Percentiles rank a stretch among this genome's conserved stretches.
Evolutionary conservation across 2,888 invertebrate genomes (phyloP).

Genomic region (Monopis laevigella): DNA sequence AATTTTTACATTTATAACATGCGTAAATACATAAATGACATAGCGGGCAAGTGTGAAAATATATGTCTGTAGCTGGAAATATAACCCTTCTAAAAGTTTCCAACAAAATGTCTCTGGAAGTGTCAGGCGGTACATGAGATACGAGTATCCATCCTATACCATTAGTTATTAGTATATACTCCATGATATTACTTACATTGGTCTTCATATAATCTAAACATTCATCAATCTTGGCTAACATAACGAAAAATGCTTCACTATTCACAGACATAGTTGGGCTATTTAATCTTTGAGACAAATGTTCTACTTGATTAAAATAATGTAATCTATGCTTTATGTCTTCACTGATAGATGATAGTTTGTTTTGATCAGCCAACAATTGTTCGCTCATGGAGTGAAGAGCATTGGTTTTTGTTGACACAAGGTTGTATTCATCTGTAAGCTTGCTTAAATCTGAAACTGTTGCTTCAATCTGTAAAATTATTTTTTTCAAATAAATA

Average conservation of each 20-base stretch:
- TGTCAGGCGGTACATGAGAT: conserved; percentile 2
- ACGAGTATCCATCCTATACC: too few relatives aligned
- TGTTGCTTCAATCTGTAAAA: conserved; percentile 71
- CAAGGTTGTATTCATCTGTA: conserved; percentile 82
- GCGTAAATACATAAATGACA: too few relatives aligned
- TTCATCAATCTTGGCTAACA: conserved; percentile 85
- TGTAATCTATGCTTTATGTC: conserved; percentile 82
- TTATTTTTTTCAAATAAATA: background rate
- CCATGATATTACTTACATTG: conserved; percentile 80
- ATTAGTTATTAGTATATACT: background rate
- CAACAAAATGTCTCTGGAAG: too few relatives aligned
- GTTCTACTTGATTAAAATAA: conserved; percentile 87
- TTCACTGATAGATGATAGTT: conserved; percentile 81
- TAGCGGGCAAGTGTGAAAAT: too few relatives aligned
- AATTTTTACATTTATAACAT: too few relatives aligned
- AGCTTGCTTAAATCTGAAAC: conserved; percentile 77
- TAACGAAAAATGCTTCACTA: conserved; percentile 83
- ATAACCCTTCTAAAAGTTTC: too few relatives aligned
- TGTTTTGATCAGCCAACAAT: conserved; percentile 86
- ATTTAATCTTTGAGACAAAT: conserved; percentile 80
- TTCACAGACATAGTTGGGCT: conserved; percentile 84
- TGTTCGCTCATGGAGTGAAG: conserved; percentile 93
- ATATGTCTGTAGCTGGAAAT: too few relatives aligned
- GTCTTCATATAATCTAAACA: conserved; percentile 85
- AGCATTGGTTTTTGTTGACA: conserved; percentile 92